These are phyloP conservation scores for Caenorhabditis tropicalis DNA, from an alignment of 1,140 invertebrate genomes.

Conservation along the genomic window DNA sequence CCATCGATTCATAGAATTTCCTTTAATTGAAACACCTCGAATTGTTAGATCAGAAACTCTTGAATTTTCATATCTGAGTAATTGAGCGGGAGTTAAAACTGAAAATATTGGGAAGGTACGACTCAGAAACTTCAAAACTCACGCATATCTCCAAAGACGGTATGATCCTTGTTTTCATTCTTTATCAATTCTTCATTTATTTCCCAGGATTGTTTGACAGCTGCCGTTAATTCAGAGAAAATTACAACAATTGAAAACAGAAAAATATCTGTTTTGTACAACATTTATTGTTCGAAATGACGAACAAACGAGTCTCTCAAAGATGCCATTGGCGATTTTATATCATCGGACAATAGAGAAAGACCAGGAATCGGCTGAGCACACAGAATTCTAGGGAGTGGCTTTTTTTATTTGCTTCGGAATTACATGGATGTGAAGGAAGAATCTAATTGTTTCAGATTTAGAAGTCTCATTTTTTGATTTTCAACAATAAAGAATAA, in stretches of 20 bases:
- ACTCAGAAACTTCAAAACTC: background rate
- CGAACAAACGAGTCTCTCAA: slow-evolving; percentile 27
- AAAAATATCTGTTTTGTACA: background rate
- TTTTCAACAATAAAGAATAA: background rate
- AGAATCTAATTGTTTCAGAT: background rate
- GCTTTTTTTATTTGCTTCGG: slow-evolving; percentile 34
- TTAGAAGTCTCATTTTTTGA: background rate
- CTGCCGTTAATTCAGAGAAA: background rate
- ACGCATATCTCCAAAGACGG: slow-evolving; percentile 42
- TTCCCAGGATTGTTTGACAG: slow-evolving; percentile 22
- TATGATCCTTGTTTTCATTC: slow-evolving; percentile 19
- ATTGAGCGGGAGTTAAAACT: slow-evolving; percentile 44
- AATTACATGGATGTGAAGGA: slow-evolving; percentile 17
- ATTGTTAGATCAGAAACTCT: background rate
- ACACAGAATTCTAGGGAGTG: background rate
- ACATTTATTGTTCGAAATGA: slow-evolving; percentile 32
- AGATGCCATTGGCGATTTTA: slow-evolving; percentile 38
- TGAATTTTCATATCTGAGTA: slow-evolving; percentile 11
- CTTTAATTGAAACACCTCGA: slow-evolving; percentile 10
- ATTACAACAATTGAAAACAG: background rate
- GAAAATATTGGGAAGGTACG: background rate
- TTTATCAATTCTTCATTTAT: background rate
- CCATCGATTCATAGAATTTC: slow-evolving; percentile 32
- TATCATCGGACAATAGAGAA: slow-evolving; percentile 13
- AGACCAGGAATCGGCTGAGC: slow-evolving; percentile 3